Conservation (phyloP, 2,888 invertebrate genomes). For the Spodoptera littoralis region DNA sequence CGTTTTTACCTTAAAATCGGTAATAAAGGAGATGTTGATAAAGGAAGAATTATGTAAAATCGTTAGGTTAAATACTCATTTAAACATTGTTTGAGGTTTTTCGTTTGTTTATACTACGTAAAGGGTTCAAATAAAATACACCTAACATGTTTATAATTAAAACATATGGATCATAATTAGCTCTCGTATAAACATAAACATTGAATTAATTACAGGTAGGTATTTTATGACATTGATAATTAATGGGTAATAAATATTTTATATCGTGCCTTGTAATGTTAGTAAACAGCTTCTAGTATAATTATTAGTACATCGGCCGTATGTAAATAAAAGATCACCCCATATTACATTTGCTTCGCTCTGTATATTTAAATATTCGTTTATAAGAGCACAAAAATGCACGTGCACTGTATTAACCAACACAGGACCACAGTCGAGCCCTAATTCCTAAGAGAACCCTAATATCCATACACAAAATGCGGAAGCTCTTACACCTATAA, state of each 20-base stretch:
- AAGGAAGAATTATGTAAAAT: too few relatives aligned
- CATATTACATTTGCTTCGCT: too few relatives aligned
- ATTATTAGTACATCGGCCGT: neutral
- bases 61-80: too few relatives aligned
- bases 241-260: slow-evolving; percentile 22
- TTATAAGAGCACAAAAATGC: slow-evolving; percentile 18
- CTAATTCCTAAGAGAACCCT: slow-evolving; percentile 32
- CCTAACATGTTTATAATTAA: slow-evolving; percentile 11
- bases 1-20: too few relatives aligned
- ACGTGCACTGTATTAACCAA: slow-evolving; percentile 20
- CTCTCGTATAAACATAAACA: slow-evolving; percentile 22
- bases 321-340: neutral
- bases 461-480: slow-evolving; percentile 14
- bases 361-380: neutral
- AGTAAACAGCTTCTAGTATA: slow-evolving; percentile 2
- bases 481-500: slow-evolving; percentile 1
- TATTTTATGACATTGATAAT: slow-evolving; percentile 22
- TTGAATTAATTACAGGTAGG: slow-evolving; percentile 4
- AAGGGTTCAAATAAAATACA: neutral
- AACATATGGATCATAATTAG: slow-evolving; percentile 21
- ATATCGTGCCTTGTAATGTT: slow-evolving; percentile 8
- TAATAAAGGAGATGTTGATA: too few relatives aligned
- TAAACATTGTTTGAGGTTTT: too few relatives aligned
- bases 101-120: too few relatives aligned
- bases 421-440: slow-evolving; percentile 2